Evolutionary conservation across 2,113 vertebrate species (phyloP).

Genomic region (Spilogale gracilis): DNA sequence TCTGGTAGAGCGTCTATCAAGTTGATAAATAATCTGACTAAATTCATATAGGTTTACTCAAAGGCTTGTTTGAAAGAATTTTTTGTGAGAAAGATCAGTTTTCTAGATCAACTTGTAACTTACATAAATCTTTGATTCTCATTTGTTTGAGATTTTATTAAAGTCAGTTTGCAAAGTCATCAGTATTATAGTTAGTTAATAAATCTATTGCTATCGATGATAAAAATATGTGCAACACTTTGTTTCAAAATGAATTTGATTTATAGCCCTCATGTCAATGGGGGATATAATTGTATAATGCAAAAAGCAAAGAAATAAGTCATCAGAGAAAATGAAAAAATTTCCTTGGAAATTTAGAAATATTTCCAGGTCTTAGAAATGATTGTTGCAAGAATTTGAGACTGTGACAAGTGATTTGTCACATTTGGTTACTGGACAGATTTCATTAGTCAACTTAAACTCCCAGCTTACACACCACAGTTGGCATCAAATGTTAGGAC

Average conservation of each 20-base stretch:
- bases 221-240: not conserved
- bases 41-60: not conserved
- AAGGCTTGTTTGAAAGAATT: not conserved
- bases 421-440: conserved; percentile 25
- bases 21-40: not conserved
- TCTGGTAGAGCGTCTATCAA: not conserved
- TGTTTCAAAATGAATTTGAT: not conserved
- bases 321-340: not conserved
- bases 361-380: not conserved
- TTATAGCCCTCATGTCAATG: not conserved
- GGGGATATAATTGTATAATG: not conserved
- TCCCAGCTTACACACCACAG: not conserved
- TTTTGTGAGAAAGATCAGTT: not conserved
- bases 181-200: not conserved
- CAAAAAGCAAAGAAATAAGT: not conserved
- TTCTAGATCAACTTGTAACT: not conserved
- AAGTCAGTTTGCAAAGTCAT: not conserved
- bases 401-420: not conserved
- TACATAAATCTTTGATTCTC: not conserved
- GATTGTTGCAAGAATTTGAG: not conserved
- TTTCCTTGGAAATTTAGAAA: conserved; percentile 14
- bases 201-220: not conserved
- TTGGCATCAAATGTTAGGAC: conserved; percentile 33
- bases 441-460: conserved; percentile 31
- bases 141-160: not conserved